Percentiles rank a stretch among this genome's conserved stretches.
These are phyloP conservation scores for Corydoras sp. DNA, from an alignment of 2,113 vertebrate genomes.

Conservation along the genomic window DNA sequence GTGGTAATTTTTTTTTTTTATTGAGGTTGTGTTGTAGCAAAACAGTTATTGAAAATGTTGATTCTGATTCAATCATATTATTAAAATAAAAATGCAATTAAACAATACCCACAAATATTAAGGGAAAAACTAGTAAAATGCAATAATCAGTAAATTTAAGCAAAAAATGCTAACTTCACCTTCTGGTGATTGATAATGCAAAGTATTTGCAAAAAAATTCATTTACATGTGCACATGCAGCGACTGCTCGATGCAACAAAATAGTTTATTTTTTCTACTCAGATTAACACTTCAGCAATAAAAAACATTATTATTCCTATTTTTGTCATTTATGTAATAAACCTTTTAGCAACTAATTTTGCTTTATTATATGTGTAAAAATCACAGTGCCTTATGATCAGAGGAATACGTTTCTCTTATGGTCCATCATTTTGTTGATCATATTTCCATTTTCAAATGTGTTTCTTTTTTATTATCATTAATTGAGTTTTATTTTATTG, in stretches of 20 bases:
- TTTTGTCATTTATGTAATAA: too few relatives aligned
- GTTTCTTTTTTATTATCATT: conserved; percentile 12
- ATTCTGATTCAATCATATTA: too few relatives aligned
- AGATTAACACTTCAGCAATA: too few relatives aligned
- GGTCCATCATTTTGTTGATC: conserved; percentile 5
- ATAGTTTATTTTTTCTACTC: not conserved
- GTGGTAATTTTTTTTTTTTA: not conserved
- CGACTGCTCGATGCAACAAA: not conserved
- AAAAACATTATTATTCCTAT: too few relatives aligned
- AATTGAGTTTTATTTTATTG: not conserved
- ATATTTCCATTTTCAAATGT: conserved; percentile 16
- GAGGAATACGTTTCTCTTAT: not conserved
- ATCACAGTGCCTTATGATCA: conserved; percentile 30
- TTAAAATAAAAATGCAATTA: not conserved
- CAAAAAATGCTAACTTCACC: not conserved
- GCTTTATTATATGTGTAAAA: conserved; percentile 12
- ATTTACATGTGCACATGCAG: not conserved
- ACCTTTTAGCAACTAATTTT: conserved; percentile 1
- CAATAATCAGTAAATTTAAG: not conserved
- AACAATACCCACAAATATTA: not conserved
- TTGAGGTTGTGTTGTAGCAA: too few relatives aligned
- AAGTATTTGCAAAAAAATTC: conserved; percentile 20
- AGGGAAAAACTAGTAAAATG: not conserved
- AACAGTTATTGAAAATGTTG: too few relatives aligned
- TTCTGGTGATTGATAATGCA: not conserved